These are phyloP conservation scores for Aricia agestis DNA, from an alignment of 1,140 invertebrate species.

Conservation along the genomic window DNA sequence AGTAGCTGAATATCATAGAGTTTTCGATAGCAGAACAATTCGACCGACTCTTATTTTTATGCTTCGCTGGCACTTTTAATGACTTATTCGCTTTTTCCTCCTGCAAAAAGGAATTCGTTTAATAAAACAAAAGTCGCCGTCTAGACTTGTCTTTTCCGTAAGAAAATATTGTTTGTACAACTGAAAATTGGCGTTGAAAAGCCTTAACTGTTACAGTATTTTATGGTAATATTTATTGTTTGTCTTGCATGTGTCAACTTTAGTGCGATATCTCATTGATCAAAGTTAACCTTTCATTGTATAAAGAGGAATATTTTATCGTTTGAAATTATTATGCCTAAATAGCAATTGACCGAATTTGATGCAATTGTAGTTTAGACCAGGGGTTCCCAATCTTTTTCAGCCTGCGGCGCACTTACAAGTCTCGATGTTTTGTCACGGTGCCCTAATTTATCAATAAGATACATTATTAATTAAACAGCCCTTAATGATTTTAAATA, in stretches of 20 bases:
- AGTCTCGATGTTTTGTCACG: no score
- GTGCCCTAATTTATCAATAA: no score
- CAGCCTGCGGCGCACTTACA: no score
- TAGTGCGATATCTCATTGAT: no score
- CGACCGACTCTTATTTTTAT: conserved; percentile 42
- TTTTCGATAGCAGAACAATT: conserved; percentile 44
- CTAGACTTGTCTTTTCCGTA: conserved; percentile 22
- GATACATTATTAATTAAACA: no score
- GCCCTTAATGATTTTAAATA: no score
- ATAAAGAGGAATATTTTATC: no score
- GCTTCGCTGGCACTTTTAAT: conserved; percentile 61
- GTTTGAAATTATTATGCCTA: no score
- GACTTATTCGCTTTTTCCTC: conserved; percentile 54
- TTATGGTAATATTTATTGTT: not conserved
- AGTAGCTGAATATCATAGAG: conserved; percentile 24
- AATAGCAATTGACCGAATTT: no score
- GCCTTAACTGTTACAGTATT: not conserved
- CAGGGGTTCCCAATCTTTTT: no score
- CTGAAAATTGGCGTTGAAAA: not conserved
- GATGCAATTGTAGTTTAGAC: no score
- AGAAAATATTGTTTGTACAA: conserved; percentile 24
- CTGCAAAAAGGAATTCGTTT: conserved; percentile 28
- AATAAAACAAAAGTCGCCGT: conserved; percentile 21
- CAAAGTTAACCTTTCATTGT: no score
- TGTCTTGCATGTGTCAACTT: not conserved